These are phyloP conservation scores for Ciconia stormi DNA, from an alignment of 2,113 vertebrate genomes.

Conservation along the genomic window DNA sequence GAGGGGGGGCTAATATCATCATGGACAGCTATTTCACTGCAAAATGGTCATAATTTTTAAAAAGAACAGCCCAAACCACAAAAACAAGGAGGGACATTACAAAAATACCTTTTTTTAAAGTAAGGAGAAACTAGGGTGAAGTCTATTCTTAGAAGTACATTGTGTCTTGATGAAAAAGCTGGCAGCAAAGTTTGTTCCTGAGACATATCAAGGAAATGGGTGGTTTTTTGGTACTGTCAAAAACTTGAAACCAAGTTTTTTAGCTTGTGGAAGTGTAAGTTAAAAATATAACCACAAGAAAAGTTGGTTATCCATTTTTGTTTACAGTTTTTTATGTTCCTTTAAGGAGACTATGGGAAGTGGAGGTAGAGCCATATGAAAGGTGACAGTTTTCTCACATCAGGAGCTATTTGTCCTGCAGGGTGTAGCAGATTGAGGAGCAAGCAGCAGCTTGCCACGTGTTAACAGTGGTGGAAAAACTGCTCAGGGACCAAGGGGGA, in stretches of 20 bases:
- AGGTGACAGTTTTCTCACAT: background rate
- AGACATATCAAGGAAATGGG: background rate
- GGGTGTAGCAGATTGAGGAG: background rate
- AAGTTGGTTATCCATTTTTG: background rate
- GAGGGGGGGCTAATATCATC: background rate
- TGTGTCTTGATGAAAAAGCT: constrained; percentile 10
- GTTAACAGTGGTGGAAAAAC: background rate
- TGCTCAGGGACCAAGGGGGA: background rate
- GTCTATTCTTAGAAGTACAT: constrained; percentile 34
- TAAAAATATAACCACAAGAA: background rate
- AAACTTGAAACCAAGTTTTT: background rate
- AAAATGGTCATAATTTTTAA: background rate
- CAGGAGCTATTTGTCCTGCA: background rate
- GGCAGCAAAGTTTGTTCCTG: constrained; percentile 19
- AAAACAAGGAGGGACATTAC: background rate
- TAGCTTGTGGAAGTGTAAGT: background rate
- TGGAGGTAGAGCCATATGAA: background rate
- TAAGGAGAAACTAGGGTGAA: background rate
- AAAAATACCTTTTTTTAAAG: background rate
- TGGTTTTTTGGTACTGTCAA: background rate
- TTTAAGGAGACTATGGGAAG: background rate
- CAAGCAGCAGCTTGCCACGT: background rate
- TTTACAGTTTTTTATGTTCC: background rate
- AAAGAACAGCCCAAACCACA: background rate
- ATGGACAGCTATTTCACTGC: background rate